phyloP scores from a whole-genome alignment of 2,797 vertebrate genomes.

The Valencia hispanica region DNA sequence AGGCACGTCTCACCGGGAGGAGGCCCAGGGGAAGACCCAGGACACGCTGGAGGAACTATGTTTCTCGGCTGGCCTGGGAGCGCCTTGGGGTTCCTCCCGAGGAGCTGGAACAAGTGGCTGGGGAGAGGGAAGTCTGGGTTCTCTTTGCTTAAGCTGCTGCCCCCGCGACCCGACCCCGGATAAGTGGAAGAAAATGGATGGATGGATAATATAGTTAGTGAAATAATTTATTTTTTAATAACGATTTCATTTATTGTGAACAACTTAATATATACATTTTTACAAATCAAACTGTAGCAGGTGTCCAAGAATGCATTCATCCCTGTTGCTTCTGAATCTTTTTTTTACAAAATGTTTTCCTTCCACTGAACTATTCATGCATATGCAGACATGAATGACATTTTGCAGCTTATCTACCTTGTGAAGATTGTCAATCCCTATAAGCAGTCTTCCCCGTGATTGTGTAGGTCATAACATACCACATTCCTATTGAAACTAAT shows the following conservation, averaged over 20 bases:
- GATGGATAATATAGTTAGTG: too few species aligned
- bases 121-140: too few species aligned
- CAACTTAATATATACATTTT: neutral
- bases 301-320: neutral
- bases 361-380: neutral
- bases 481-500: neutral
- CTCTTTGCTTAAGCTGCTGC: too few species aligned
- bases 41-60: too few species aligned
- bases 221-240: neutral
- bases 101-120: too few species aligned
- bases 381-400: neutral
- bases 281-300: neutral
- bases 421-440: neutral
- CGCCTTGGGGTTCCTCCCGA: too few species aligned
- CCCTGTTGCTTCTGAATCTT: neutral
- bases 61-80: too few species aligned
- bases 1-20: too few species aligned
- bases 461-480: neutral
- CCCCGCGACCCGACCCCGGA: too few species aligned
- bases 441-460: neutral
- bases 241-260: neutral
- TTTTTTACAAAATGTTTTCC: neutral
- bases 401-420: neutral
- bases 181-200: too few species aligned
- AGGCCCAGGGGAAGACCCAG: too few species aligned